Percentiles rank a stretch among this genome's conserved stretches.
Conservation (phyloP, 2,797 vertebrate genomes). For the Chelon auratus region DNA sequence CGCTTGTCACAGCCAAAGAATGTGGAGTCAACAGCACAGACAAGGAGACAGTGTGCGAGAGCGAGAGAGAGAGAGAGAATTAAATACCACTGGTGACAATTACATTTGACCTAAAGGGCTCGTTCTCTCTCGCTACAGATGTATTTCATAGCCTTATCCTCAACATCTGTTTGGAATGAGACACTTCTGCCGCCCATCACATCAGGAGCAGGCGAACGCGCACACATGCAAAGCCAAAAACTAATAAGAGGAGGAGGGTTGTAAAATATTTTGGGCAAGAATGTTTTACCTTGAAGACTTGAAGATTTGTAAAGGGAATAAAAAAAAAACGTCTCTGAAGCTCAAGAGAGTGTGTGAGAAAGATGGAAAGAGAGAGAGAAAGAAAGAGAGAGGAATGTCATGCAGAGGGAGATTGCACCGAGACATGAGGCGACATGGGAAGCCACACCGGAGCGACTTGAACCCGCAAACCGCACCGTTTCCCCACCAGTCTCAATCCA, state of each 20-base stretch:
- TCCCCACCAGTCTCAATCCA: not conserved
- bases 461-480: constrained; percentile 24
- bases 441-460: constrained; percentile 19
- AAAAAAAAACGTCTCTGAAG: not conserved
- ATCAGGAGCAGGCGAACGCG: not conserved
- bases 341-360: not conserved
- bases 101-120: constrained; percentile 23
- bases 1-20: constrained; percentile 40
- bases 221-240: not conserved
- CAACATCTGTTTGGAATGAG: constrained; percentile 47
- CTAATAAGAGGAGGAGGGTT: not conserved
- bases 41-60: constrained; percentile 1
- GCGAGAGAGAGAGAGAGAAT: not conserved
- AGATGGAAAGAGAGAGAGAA: not conserved
- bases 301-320: not conserved
- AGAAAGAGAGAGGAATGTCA: constrained; percentile 19
- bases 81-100: constrained; percentile 40
- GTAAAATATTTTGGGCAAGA: not conserved
- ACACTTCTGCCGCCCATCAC: constrained; percentile 2
- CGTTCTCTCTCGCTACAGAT: constrained; percentile 3
- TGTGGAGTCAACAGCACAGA: constrained; percentile 42
- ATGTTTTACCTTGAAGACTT: constrained; percentile 6
- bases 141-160: constrained; percentile 37
- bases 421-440: not conserved
- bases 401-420: constrained; percentile 21